Evolutionary conservation across 2,888 invertebrate species (phyloP).

Genomic region (Epistrophella euchroma): DNA sequence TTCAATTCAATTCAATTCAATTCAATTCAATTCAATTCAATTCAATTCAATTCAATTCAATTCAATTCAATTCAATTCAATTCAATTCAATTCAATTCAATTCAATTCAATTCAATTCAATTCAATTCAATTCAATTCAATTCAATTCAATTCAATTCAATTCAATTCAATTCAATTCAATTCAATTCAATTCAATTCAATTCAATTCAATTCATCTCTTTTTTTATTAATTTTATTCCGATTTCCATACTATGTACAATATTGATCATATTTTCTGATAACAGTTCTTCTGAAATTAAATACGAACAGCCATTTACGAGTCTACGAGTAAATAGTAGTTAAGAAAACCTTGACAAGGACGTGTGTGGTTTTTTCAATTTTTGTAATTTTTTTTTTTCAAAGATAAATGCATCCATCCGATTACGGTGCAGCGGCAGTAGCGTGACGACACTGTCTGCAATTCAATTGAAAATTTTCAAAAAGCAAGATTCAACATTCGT

Average conservation of each 20-base stretch:
- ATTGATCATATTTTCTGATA: neutral
- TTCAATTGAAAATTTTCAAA: slow-evolving; percentile 69
- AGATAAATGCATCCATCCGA: slow-evolving; percentile 16
- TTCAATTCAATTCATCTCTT: too few relatives aligned
- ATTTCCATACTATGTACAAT: neutral
- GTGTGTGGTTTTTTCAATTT: slow-evolving; percentile 51
- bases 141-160: too few relatives aligned
- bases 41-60: too few relatives aligned
- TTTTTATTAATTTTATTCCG: too few relatives aligned
- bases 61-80: too few relatives aligned
- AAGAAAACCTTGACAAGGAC: slow-evolving; percentile 53
- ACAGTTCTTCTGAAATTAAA: neutral
- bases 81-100: too few relatives aligned
- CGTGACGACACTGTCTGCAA: slow-evolving; percentile 69
- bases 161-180: too few relatives aligned
- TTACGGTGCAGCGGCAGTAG: neutral
- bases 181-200: too few relatives aligned
- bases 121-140: too few relatives aligned
- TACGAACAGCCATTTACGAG: neutral
- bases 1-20: too few relatives aligned
- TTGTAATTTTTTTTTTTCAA: slow-evolving; percentile 21
- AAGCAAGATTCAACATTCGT: slow-evolving; percentile 22
- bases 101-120: too few relatives aligned
- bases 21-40: too few relatives aligned
- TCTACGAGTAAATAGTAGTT: slow-evolving; percentile 35